Evolutionary conservation across 2,888 invertebrate species (phyloP), one percentile per base, ranked within the genome.

Genomic region (Drosophila diplacantha): DNA sequence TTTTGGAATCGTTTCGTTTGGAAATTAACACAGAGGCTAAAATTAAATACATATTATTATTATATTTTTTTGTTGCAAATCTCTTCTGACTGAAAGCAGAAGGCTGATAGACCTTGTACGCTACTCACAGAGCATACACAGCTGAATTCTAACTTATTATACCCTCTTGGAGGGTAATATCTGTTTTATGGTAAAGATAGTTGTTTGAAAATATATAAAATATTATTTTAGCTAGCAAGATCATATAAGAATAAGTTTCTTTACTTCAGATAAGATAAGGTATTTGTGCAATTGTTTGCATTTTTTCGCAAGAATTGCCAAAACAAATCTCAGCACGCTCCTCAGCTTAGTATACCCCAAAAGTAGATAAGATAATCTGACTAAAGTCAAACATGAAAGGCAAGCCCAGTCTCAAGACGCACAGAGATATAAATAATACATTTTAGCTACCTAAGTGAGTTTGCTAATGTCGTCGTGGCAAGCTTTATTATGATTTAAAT

Each of bases 1-100:
- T n/a, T 20, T 16, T 14, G 24, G n/a, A n/a, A n/a, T n/a, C n/a
- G n/a, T n/a, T n/a, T 11, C 24, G 55, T 55, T 16, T 55, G 29
- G 22, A 63, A 61, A 61, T 51, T 61, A 61, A 63, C 41, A 63
- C 43, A 65, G 31, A 65, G 34, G 63, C 63, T 63, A 63, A 66
- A 63, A 63, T 63, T 65, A 63, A 63, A 63, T 65, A 39, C 46
- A 63, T 46, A 55, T 14, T 39, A n/a, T 39, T 39, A 22, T 44
- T 16, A 26, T 44, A 16, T 18, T 29, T 8, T 16, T 29, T 16
- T 16, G 3, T 29, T 53, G 62, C 35, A 63, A 63, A 61, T 63
- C 53, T 63, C 41, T 41, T 60, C n/a, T 35, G 57, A 57, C 58
- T 39, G 44, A 29, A 29, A 44, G 29, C 35, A 35, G 51, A n/a